A percentile compares a stretch with the other conserved stretches of the same genome.
These are phyloP conservation scores for Bos indicus DNA, from an alignment of 2,113 vertebrate species.

Conservation along the genomic window DNA sequence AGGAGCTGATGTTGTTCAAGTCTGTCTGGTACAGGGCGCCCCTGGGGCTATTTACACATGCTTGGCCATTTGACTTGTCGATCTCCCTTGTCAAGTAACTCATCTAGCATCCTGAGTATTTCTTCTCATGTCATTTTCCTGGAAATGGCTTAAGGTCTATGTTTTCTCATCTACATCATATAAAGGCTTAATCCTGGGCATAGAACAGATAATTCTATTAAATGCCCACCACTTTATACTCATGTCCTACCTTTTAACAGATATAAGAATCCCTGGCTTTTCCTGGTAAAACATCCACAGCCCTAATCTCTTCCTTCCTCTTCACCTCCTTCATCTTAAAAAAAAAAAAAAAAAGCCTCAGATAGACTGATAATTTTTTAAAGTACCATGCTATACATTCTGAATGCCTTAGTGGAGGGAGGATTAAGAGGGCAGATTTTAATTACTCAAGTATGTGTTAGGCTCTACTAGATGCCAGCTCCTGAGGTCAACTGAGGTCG, in stretches of 20 bases:
- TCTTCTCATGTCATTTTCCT: neutral
- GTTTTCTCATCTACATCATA: neutral
- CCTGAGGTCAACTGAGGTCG: neutral
- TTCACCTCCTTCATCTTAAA: neutral
- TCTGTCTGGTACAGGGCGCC: neutral
- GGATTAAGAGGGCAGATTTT: neutral
- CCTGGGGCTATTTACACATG: neutral
- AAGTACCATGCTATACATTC: neutral
- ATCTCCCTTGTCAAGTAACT: neutral
- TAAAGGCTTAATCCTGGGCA: neutral
- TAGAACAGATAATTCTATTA: neutral
- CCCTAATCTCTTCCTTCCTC: neutral
- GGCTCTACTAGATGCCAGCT: neutral
- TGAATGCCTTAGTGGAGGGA: neutral
- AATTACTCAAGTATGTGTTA: neutral
- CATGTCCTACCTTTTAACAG: neutral
- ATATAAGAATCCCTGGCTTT: neutral
- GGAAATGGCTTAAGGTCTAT: neutral
- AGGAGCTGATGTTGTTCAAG: neutral
- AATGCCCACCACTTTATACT: neutral
- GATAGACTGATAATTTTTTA: neutral
- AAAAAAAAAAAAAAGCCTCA: neutral
- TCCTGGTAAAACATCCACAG: neutral
- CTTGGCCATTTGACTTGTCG: neutral
- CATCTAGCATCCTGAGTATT: neutral